These are phyloP conservation scores for Mesodorylaimus sp. DNA, from an alignment of 2,888 invertebrate genomes.

Conservation along the genomic window DNA sequence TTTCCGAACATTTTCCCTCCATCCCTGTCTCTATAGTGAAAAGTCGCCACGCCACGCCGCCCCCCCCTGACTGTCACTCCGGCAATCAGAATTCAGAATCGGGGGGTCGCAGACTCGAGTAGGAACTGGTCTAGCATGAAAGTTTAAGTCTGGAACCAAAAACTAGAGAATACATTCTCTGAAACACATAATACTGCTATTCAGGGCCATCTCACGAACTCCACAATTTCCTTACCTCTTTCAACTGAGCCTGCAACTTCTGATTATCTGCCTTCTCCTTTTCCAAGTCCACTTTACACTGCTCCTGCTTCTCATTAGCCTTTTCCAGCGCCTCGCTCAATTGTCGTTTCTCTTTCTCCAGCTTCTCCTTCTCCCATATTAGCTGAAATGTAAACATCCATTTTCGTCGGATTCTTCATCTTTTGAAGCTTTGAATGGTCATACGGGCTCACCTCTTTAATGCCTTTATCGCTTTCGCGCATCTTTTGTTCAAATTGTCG, in stretches of 20 bases:
- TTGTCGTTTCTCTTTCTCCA: conserved; percentile 72
- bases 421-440: background rate
- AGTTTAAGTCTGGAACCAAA: no score
- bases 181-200: no score
- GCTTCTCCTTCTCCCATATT: conserved; percentile 46
- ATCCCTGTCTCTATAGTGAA: no score
- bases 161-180: no score
- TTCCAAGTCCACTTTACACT: conserved; percentile 66
- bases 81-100: no score
- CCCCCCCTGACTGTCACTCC: no score
- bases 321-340: conserved; percentile 67
- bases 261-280: conserved; percentile 65
- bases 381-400: conserved; percentile 35
- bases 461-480: conserved; percentile 55
- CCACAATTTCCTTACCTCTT: conserved; percentile 5
- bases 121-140: no score
- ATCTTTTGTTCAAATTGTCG: conserved; percentile 72
- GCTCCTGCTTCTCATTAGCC: conserved; percentile 62
- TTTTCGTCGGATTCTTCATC: background rate
- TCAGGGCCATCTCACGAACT: no score
- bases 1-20: no score
- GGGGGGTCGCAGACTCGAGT: no score
- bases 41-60: no score
- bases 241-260: conserved; percentile 46
- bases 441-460: conserved; percentile 32